These are phyloP conservation scores for Diploscapter pachys DNA, from an alignment of 1,140 invertebrate genomes.

Conservation along the genomic window DNA sequence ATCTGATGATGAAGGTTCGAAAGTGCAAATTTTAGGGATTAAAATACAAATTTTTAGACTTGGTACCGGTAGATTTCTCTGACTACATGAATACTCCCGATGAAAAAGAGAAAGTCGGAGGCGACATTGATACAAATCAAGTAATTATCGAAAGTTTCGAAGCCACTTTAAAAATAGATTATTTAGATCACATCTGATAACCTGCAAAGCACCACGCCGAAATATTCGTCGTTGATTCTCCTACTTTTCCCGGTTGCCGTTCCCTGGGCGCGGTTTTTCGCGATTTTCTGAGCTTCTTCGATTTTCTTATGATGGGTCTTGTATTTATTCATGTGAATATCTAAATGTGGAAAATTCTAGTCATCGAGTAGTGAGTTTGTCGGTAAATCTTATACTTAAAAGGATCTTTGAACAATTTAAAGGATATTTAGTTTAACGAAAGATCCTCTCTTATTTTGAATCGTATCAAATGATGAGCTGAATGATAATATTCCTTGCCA, in stretches of 20 bases:
- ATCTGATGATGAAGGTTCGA: conserved; percentile 25
- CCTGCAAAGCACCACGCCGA: background rate
- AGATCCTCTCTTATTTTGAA: too few relatives aligned
- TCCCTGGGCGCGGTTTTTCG: conserved; percentile 33
- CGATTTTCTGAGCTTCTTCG: conserved; percentile 16
- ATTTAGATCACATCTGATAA: background rate
- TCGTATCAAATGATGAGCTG: too few relatives aligned
- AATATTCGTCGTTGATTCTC: conserved; percentile 15
- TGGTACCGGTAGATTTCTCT: conserved; percentile 32
- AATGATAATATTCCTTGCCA: too few relatives aligned
- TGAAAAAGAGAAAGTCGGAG: conserved; percentile 17
- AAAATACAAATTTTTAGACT: conserved; percentile 23
- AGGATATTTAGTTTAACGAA: too few relatives aligned
- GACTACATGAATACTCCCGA: conserved; percentile 29
- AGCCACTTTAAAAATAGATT: conserved; percentile 15
- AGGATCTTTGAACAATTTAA: too few relatives aligned
- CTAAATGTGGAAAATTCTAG: too few relatives aligned
- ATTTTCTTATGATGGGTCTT: too few relatives aligned
- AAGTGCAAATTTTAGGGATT: background rate
- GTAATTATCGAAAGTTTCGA: background rate
- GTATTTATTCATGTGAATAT: too few relatives aligned
- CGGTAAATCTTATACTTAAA: too few relatives aligned
- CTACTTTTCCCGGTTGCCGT: conserved; percentile 33
- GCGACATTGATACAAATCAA: background rate
- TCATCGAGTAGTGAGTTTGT: too few relatives aligned